These are phyloP conservation scores for Trimorus sp. DNA, from an alignment of 2,888 invertebrate genomes.

Conservation along the genomic window DNA sequence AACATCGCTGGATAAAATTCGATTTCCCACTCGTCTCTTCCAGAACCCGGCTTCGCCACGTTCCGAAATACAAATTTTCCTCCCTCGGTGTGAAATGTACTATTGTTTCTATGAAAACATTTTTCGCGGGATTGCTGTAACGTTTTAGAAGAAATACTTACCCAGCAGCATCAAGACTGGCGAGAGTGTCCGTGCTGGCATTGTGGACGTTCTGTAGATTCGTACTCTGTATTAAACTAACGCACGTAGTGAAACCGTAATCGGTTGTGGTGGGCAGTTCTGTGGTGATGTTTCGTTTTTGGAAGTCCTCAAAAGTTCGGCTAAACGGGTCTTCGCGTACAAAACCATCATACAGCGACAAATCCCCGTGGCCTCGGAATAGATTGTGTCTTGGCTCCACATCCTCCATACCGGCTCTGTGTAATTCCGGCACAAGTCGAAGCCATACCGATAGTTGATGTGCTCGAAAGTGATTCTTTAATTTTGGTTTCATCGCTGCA, in stretches of 20 bases:
- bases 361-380: constrained; percentile 94
- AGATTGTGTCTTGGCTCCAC: constrained; percentile 93
- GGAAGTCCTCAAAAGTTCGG: constrained; percentile 84
- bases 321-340: constrained; percentile 93
- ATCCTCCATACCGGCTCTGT: constrained; percentile 94
- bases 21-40: too few relatives aligned
- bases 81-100: too few relatives aligned
- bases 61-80: too few relatives aligned
- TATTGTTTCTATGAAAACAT: too few relatives aligned
- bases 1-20: too few relatives aligned
- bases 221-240: constrained; percentile 84
- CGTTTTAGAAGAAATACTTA: constrained; percentile 51
- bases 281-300: constrained; percentile 84
- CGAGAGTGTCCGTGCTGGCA: constrained; percentile 89
- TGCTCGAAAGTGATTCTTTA: constrained; percentile 96
- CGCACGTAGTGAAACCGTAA: constrained; percentile 88
- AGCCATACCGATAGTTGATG: constrained; percentile 98
- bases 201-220: constrained; percentile 84
- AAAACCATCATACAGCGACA: constrained; percentile 93
- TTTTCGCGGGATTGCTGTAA: too few relatives aligned
- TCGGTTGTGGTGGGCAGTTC: constrained; percentile 87
- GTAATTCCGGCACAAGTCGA: constrained; percentile 94
- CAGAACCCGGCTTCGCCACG: too few relatives aligned
- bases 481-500: constrained; percentile 93
- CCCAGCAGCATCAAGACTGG: constrained; percentile 90